Percentiles rank a stretch among this genome's conserved stretches.
Conservation (phyloP, 2,797 vertebrate species). For the Cynopterus sphinx region DNA sequence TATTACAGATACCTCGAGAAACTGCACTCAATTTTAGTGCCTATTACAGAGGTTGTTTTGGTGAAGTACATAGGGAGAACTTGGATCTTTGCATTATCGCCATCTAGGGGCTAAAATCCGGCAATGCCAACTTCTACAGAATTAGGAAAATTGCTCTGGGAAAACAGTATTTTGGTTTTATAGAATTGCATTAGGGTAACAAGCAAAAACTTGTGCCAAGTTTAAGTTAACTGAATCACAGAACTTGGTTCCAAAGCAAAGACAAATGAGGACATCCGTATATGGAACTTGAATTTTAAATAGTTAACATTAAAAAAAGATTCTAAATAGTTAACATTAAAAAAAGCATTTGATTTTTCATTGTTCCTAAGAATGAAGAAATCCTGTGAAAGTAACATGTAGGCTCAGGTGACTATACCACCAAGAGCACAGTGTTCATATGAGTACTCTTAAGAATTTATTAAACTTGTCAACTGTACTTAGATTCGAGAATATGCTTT, state of each 20-base stretch:
- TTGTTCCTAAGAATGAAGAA: not conserved
- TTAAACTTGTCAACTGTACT: not conserved
- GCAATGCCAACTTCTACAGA: not conserved
- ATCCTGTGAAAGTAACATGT: not conserved
- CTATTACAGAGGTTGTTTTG: not conserved
- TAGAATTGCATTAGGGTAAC: not conserved
- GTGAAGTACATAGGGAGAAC: not conserved
- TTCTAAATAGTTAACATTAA: not conserved
- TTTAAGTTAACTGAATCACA: conserved; percentile 4
- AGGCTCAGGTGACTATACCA: not conserved
- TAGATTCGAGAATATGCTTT: not conserved
- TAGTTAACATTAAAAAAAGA: not conserved
- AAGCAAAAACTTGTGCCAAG: not conserved
- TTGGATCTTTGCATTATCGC: not conserved
- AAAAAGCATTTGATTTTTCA: not conserved
- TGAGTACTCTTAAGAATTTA: not conserved
- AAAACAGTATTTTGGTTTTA: conserved; percentile 15
- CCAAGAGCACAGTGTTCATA: not conserved
- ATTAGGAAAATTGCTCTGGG: not conserved
- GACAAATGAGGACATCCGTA: not conserved
- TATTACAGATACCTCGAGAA: not conserved
- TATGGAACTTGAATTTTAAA: conserved; percentile 7
- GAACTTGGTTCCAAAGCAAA: not conserved
- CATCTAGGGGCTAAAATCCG: conserved; percentile 4
- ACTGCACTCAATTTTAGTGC: not conserved